phyloP scores from a whole-genome alignment of 2,113 vertebrate species.

The Clarias batrachus region DNA sequence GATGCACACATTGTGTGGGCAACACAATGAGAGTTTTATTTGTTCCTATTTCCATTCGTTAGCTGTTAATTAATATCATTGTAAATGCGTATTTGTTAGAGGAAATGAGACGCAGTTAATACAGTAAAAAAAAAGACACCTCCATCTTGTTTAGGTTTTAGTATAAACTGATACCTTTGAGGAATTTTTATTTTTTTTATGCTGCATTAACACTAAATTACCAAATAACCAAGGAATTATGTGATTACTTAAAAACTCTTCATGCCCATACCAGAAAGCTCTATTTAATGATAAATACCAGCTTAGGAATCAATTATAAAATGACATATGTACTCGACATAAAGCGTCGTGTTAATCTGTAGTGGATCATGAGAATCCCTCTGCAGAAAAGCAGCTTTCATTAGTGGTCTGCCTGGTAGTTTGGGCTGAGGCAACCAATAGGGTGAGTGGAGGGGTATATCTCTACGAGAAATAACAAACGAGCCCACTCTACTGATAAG shows the following conservation, averaged over 20 bases:
- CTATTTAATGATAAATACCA: slow-evolving; percentile 41
- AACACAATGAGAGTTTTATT: slow-evolving; percentile 74
- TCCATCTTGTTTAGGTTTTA: not conserved
- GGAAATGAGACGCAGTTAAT: not conserved
- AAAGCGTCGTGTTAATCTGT: slow-evolving; percentile 76
- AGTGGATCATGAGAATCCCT: slow-evolving; percentile 76
- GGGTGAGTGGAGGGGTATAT: slow-evolving; percentile 80
- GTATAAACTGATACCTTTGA: not conserved
- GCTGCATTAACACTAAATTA: not conserved
- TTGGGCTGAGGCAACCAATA: slow-evolving; percentile 75
- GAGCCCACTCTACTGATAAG: slow-evolving; percentile 82
- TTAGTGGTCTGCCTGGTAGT: slow-evolving; percentile 72
- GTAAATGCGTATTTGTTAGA: slow-evolving; percentile 65
- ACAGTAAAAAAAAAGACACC: not conserved
- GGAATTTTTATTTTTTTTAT: too few species aligned
- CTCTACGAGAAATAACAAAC: slow-evolving; percentile 83
- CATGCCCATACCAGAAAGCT: slow-evolving; percentile 9
- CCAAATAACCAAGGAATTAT: not conserved
- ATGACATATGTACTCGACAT: slow-evolving; percentile 80
- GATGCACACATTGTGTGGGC: slow-evolving; percentile 61
- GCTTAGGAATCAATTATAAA: slow-evolving; percentile 82
- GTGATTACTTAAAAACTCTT: not conserved
- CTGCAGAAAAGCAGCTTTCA: slow-evolving; percentile 78
- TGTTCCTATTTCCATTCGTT: slow-evolving; percentile 80
- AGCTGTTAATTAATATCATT: slow-evolving; percentile 80